Evolutionary conservation across 2,113 vertebrate genomes (phyloP), one percentile per base, ranked within the genome.

Genomic region (Cygnus atratus): DNA sequence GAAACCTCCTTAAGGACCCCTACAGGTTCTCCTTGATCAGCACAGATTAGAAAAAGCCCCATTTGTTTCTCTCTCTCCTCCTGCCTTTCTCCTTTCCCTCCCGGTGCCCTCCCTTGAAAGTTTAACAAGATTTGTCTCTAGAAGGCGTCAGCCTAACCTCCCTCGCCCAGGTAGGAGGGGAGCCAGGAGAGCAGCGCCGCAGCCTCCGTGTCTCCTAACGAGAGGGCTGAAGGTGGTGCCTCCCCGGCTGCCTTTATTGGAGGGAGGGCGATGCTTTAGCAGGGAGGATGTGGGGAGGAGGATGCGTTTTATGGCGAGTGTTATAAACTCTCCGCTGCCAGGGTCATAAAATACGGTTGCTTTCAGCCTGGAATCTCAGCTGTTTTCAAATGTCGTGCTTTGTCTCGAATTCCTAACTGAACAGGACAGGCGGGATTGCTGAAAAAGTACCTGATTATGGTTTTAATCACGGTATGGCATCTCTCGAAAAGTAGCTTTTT

Each of bases 1-100:
- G 97, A 98, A 97, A 96, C 97, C 96, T 97, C 97, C 97, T 97
- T 96, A 95, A 97, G 97, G 93, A 97, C 92, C 95, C 97, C 97
- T 87, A 91, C 94, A 93, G 93, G 92, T 93, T 90, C 79, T 75
- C 96, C 94, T 96, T 93, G 94, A 97, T 98, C 97, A 86, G 96
- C 97, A 94, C 96, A 95, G 96, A 98, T 97, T 94, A 95, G 93
- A 92, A 93, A 89, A 92, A 88, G 57, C 76, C 90, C 87, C 93
- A 46, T 95, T 95, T 96, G 94, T 97, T 95, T 97, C 94, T 93
- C 96, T 87, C 83, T 80, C 58, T 88, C 90, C 67, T 68, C 93
- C 52, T 93, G 66, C 87, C 84, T 86, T 90, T 43, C 83, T 50
- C 41, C 66, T 73, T 9, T 67, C 88, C 63, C 87, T 91, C 73